Conservation (phyloP, 30 jellyfish, hydroid and myxozoan species). For the Pseudorhiza aurosa region DNA sequence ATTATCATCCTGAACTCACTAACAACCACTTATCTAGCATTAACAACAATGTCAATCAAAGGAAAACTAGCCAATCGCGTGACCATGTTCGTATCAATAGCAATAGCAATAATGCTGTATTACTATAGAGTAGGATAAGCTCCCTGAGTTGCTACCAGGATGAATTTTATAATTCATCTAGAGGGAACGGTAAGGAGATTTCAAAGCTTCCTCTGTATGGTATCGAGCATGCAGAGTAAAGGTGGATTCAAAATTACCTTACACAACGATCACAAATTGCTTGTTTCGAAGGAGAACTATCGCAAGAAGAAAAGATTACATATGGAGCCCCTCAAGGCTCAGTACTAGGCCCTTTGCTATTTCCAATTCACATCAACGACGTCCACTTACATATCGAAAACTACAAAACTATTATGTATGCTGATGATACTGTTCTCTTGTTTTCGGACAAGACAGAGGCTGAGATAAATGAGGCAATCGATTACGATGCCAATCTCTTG, state of each 20-base stretch:
- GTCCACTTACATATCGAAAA: constrained; percentile 20
- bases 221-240: too few relatives aligned
- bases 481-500: constrained; percentile 40
- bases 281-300: background rate
- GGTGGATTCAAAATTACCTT: background rate
- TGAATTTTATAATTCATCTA: too few relatives aligned
- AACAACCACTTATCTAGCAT: too few relatives aligned
- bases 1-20: too few relatives aligned
- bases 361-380: constrained; percentile 37
- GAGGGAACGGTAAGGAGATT: too few relatives aligned
- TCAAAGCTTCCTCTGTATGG: constrained; percentile 19
- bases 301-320: background rate
- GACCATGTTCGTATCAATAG: too few relatives aligned
- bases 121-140: too few relatives aligned
- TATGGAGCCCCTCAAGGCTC: constrained; percentile 10
- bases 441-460: constrained; percentile 38
- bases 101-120: too few relatives aligned
- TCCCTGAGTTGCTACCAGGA: too few relatives aligned
- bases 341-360: constrained; percentile 5
- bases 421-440: constrained; percentile 58
- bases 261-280: constrained; percentile 15
- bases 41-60: too few relatives aligned
- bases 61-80: too few relatives aligned
- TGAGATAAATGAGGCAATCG: constrained; percentile 47
- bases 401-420: constrained; percentile 43